These are phyloP conservation scores for Thymelicus acteon DNA, from an alignment of 2,888 invertebrate genomes.

Conservation along the genomic window DNA sequence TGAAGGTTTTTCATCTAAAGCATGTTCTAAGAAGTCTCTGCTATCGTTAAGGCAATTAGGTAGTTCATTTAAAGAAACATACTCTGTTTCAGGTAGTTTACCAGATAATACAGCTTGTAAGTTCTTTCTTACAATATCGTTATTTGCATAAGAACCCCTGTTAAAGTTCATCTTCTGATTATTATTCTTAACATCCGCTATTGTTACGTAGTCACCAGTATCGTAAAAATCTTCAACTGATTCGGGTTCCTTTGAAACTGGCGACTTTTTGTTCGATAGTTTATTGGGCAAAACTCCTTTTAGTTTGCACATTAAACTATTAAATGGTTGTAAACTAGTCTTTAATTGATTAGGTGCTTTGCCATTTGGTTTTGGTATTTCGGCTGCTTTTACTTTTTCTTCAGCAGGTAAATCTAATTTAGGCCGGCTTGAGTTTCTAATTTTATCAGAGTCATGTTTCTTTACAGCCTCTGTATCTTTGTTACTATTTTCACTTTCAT, in stretches of 20 bases:
- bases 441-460: conserved; percentile 53
- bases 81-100: conserved; percentile 88
- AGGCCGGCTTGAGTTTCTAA: conserved; percentile 64
- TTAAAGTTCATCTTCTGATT: conserved; percentile 86
- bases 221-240: conserved; percentile 82
- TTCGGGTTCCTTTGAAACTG: conserved; percentile 73
- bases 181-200: conserved; percentile 92
- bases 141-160: conserved; percentile 85
- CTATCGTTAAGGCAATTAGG: conserved; percentile 82
- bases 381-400: conserved; percentile 55
- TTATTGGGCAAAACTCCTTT: conserved; percentile 86
- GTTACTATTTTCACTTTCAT: conserved; percentile 87
- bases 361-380: conserved; percentile 46
- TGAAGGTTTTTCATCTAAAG: conserved; percentile 62
- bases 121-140: conserved; percentile 88
- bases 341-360: conserved; percentile 66
- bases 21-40: conserved; percentile 74
- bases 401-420: conserved; percentile 72
- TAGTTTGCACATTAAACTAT: conserved; percentile 89
- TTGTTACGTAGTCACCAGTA: conserved; percentile 92
- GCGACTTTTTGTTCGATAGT: conserved; percentile 79
- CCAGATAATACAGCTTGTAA: conserved; percentile 85
- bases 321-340: conserved; percentile 85
- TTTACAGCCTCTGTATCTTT: conserved; percentile 60
- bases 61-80: conserved; percentile 92